These are phyloP conservation scores for Globodera ellingtonae DNA, from an alignment of 1,140 invertebrate genomes.

Conservation along the genomic window DNA sequence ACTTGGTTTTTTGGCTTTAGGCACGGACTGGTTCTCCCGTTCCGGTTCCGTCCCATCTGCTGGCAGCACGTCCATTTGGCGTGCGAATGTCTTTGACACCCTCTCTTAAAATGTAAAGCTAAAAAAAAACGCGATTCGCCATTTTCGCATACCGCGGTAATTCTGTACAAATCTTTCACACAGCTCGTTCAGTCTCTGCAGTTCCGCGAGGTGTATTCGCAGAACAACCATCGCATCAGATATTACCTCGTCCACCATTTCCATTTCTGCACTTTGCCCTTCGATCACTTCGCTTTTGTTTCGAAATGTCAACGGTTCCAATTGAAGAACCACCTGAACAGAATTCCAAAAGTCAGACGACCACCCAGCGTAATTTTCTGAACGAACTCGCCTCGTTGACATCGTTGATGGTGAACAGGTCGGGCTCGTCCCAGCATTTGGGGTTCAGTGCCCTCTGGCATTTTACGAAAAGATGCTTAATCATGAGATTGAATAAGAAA, in stretches of 20 bases:
- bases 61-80: background rate
- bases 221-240: background rate
- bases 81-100: background rate
- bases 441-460: background rate
- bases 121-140: background rate
- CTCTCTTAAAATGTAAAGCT: background rate
- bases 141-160: background rate
- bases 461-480: background rate
- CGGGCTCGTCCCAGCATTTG: background rate
- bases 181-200: constrained; percentile 1
- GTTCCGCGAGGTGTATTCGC: constrained; percentile 1
- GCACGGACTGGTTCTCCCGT: too few relatives aligned
- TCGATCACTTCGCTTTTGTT: background rate
- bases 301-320: background rate
- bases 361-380: background rate
- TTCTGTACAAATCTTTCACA: background rate
- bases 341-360: background rate
- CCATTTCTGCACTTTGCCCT: background rate
- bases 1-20: too few relatives aligned
- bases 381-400: background rate
- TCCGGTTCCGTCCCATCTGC: background rate
- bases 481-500: background rate
- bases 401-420: background rate
- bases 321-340: background rate
- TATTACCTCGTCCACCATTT: constrained; percentile 1